Conservation (phyloP, 2,797 vertebrate genomes). For the Sebastes trivittatus region DNA sequence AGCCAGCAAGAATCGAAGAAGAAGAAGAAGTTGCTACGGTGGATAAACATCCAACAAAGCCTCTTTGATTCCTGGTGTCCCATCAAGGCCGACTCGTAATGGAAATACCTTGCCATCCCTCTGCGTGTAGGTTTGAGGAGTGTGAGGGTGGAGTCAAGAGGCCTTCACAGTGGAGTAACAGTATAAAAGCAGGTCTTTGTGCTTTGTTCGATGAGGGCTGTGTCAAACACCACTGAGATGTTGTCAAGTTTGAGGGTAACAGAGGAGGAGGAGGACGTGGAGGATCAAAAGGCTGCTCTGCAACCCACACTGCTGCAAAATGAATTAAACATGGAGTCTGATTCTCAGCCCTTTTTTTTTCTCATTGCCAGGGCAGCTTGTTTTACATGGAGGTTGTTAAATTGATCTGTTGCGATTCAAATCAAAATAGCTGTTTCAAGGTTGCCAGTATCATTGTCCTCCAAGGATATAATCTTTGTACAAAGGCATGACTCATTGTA, state of each 20-base stretch:
- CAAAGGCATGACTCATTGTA: conserved; percentile 59
- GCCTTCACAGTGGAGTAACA: conserved; percentile 83
- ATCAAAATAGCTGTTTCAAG: conserved; percentile 44
- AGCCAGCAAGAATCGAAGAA: conserved; percentile 42
- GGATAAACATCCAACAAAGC: conserved; percentile 53
- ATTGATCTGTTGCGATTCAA: conserved; percentile 41
- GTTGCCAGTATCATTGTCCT: conserved; percentile 44
- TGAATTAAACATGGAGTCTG: conserved; percentile 18
- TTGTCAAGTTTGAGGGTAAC: conserved; percentile 38
- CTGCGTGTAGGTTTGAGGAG: conserved; percentile 45
- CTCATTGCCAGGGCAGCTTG: conserved; percentile 26
- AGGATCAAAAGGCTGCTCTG: conserved; percentile 45
- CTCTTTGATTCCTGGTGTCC: conserved; percentile 54
- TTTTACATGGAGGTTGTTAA: conserved; percentile 33
- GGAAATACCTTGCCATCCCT: conserved; percentile 57
- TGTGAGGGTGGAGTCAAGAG: conserved; percentile 65
- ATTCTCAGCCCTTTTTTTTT: conserved; percentile 32
- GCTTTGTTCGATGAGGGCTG: conserved; percentile 77
- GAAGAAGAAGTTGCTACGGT: conserved; percentile 58
- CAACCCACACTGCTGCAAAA: conserved; percentile 39
- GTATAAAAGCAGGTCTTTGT: conserved; percentile 84
- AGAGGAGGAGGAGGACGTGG: conserved; percentile 10
- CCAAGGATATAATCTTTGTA: conserved; percentile 40
- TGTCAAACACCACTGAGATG: conserved; percentile 53
- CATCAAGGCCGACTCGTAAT: conserved; percentile 38